Percentiles rank a stretch among this genome's conserved stretches.
These are phyloP conservation scores for Leucoraja ocellata DNA, from an alignment of 2,797 vertebrate genomes.

Conservation along the genomic window DNA sequence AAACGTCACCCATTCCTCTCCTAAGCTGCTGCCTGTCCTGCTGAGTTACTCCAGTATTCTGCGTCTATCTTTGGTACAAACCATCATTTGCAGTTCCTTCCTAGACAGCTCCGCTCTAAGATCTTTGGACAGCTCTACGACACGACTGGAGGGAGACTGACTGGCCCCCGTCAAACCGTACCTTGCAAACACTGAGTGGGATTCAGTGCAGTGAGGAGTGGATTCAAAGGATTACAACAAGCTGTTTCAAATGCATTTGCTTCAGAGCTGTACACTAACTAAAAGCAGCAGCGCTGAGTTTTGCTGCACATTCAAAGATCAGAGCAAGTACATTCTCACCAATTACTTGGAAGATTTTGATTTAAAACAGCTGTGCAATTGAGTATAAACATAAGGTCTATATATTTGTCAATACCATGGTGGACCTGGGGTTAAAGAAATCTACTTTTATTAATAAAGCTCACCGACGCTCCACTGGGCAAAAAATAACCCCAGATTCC, in stretches of 20 bases:
- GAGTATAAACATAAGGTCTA: not conserved
- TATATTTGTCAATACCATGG: not conserved
- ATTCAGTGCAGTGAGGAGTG: not conserved
- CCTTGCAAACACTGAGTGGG: not conserved
- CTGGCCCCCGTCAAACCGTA: not conserved
- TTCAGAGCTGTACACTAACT: not conserved
- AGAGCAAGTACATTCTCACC: conserved; percentile 3
- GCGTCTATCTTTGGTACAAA: too few relatives aligned
- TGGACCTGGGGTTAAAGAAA: not conserved
- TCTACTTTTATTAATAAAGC: not conserved
- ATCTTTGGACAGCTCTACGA: too few relatives aligned
- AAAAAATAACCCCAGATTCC: not conserved
- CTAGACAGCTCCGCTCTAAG: too few relatives aligned
- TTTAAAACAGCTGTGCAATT: not conserved
- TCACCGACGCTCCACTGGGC: not conserved
- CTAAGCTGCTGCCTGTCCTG: too few relatives aligned
- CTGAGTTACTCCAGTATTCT: too few relatives aligned
- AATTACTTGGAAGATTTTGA: not conserved
- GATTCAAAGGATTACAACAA: not conserved
- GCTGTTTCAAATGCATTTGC: not conserved
- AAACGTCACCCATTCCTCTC: too few relatives aligned
- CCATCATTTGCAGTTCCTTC: too few relatives aligned
- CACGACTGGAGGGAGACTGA: not conserved
- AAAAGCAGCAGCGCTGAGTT: not conserved
- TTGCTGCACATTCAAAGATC: not conserved